A percentile compares a stretch with the other conserved stretches of the same genome.
phyloP scores from a whole-genome alignment of 2,797 vertebrate genomes.

The Alfaro cultratus region DNA sequence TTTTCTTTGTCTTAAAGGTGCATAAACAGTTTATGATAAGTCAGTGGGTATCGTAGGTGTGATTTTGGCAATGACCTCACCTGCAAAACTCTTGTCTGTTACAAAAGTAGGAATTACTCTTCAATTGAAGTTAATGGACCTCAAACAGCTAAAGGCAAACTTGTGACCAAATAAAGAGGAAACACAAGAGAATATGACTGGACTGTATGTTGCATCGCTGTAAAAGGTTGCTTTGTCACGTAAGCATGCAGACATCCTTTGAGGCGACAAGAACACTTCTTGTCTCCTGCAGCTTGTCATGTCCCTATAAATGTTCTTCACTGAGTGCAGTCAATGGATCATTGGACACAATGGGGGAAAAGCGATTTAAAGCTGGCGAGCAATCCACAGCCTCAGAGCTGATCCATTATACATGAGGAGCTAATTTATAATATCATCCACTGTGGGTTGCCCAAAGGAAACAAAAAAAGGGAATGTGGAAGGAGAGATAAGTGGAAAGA shows the following conservation, averaged over 20 bases:
- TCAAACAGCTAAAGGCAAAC: neutral
- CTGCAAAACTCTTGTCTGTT: neutral
- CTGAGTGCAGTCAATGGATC: conserved; percentile 28
- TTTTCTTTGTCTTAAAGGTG: neutral
- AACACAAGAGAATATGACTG: neutral
- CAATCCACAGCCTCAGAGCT: conserved; percentile 15
- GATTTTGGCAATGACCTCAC: neutral
- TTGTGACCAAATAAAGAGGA: neutral
- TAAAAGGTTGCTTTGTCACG: neutral
- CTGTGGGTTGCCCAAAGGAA: conserved; percentile 11
- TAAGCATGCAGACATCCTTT: neutral
- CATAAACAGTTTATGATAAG: neutral
- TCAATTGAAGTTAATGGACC: neutral
- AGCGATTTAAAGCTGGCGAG: conserved; percentile 15
- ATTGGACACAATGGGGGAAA: conserved; percentile 16
- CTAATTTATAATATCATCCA: conserved; percentile 47
- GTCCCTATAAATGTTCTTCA: conserved; percentile 13
- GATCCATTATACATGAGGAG: conserved; percentile 58
- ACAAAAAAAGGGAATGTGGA: neutral
- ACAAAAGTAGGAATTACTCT: neutral
- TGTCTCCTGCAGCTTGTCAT: neutral
- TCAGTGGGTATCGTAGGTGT: neutral
- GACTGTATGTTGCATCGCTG: too few relatives aligned
- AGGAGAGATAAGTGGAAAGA: neutral
- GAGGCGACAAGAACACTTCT: conserved; percentile 1